Conservation (phyloP, 2,797 vertebrate genomes). For the Eulemur mongoz region DNA sequence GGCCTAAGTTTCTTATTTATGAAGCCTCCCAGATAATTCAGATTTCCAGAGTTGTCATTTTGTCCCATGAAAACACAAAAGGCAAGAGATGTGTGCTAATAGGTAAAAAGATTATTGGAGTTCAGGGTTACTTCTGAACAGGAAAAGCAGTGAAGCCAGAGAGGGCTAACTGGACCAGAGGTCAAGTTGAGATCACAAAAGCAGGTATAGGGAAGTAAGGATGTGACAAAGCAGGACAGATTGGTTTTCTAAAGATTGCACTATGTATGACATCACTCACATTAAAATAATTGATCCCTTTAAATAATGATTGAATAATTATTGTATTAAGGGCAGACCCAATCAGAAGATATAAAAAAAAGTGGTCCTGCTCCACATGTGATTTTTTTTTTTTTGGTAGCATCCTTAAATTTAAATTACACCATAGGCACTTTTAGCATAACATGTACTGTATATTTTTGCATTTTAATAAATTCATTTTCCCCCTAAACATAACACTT, state of each 20-base stretch:
- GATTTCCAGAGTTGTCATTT: not conserved
- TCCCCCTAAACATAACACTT: constrained; percentile 19
- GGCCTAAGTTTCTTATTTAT: not conserved
- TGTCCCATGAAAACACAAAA: not conserved
- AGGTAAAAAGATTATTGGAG: not conserved
- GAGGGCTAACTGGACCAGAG: not conserved
- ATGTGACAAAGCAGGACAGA: not conserved
- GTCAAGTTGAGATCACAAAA: not conserved
- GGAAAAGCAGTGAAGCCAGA: not conserved
- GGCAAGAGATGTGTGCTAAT: not conserved
- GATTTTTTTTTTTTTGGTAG: not conserved
- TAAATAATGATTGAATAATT: constrained; percentile 25
- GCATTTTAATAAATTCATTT: constrained; percentile 65
- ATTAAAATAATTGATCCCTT: constrained; percentile 22
- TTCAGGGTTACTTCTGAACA: not conserved
- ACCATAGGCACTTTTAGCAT: constrained; percentile 42
- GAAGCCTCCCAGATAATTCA: not conserved
- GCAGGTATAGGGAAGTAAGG: not conserved
- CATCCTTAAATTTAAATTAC: constrained; percentile 47
- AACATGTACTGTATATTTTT: not conserved
- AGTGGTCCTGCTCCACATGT: not conserved
- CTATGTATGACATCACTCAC: not conserved
- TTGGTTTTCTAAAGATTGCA: not conserved
- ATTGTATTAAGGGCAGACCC: constrained; percentile 8
- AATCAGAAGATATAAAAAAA: not conserved